A percentile compares a stretch with the other conserved stretches of the same genome.
These are phyloP conservation scores for Strigamia transsilvanica DNA, from an alignment of 2,888 invertebrate genomes.

Conservation along the genomic window DNA sequence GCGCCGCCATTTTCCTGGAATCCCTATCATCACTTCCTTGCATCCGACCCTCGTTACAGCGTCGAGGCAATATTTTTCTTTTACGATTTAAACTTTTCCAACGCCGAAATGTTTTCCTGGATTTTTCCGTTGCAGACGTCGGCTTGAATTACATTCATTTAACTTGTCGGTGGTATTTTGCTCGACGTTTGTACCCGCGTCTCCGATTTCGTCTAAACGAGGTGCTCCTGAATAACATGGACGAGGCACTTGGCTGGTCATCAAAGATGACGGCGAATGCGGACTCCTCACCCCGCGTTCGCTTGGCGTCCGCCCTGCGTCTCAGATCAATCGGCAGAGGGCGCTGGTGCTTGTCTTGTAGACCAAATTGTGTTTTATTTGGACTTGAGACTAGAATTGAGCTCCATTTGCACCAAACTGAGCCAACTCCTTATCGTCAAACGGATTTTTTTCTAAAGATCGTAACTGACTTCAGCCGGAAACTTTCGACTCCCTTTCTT, in stretches of 20 bases:
- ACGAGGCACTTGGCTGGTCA: constrained; percentile 48
- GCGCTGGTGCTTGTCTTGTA: constrained; percentile 44
- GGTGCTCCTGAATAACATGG: constrained; percentile 26
- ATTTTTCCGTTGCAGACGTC: not conserved
- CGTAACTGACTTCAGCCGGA: constrained; percentile 44
- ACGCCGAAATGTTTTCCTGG: not conserved
- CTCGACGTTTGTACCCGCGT: not conserved
- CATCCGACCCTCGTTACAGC: constrained; percentile 18
- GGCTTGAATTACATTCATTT: constrained; percentile 23
- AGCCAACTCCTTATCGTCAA: constrained; percentile 47
- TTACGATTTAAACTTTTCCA: not conserved
- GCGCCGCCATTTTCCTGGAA: constrained; percentile 45
- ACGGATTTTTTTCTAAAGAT: constrained; percentile 29
- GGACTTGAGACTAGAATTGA: constrained; percentile 43
- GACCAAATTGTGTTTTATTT: constrained; percentile 46
- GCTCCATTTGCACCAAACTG: constrained; percentile 47
- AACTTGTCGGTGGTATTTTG: constrained; percentile 8
- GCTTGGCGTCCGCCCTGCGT: constrained; percentile 31
- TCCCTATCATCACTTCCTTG: constrained; percentile 41
- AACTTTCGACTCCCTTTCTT: constrained; percentile 24
- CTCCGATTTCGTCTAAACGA: constrained; percentile 18
- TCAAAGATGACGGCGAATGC: constrained; percentile 26
- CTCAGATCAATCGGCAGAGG: constrained; percentile 41
- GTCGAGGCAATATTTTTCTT: not conserved
- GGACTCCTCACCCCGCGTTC: constrained; percentile 19